Base-by-base conservation (phyloP, 2,797 vertebrate genomes). In the Micrastur ruficollis region DNA sequence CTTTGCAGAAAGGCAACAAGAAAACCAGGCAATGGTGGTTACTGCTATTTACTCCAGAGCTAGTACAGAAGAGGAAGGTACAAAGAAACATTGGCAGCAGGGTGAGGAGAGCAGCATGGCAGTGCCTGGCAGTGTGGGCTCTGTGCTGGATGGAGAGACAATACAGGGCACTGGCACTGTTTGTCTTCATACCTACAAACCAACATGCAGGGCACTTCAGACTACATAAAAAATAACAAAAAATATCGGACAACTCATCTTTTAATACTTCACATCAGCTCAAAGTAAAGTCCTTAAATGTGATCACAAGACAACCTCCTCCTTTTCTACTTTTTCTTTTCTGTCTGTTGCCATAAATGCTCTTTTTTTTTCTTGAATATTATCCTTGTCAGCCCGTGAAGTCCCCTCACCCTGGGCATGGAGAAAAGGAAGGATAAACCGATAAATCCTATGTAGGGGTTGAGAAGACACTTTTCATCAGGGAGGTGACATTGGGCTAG, bases 391-490 rank as follows among this genome's bases (percentile, higher is more conserved):
- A 87, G 38, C 8, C 7, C 20, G 42, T 46, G 22, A 89, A 81
- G 22, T n/a, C 3, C 8, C 14, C 52, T 71, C 36, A 26, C 3
- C 7, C 12, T 23, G 8, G 36, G 2, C 36, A 63, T 2, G 3
- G 20, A 91, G 27, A 21, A 71, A 72, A 61, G 13, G 9, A 68
- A 91, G 32, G 27, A 55, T 8, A 46, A 83, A 70, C 3, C 5
- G 58, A 34, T 9, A 81, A 61, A 20, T 40, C 6, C 26, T 50
- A 1, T 0, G 1, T 4, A 42, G 19, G 6, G 5, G 3, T 5
- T 58, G 23, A 83, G 76, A 70, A 83, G 42, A 12, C 29, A 26
- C 1, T 2, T 38, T 42, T 81, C 44, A 27, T 23, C 31, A 32
- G 11, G 66, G 53, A 71, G 49, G 31, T 34, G 18, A 52, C 53